Percentiles rank a stretch among this genome's conserved stretches.
Conservation (phyloP, 2,888 invertebrate genomes). For the Disparrhopalites patrizii region DNA sequence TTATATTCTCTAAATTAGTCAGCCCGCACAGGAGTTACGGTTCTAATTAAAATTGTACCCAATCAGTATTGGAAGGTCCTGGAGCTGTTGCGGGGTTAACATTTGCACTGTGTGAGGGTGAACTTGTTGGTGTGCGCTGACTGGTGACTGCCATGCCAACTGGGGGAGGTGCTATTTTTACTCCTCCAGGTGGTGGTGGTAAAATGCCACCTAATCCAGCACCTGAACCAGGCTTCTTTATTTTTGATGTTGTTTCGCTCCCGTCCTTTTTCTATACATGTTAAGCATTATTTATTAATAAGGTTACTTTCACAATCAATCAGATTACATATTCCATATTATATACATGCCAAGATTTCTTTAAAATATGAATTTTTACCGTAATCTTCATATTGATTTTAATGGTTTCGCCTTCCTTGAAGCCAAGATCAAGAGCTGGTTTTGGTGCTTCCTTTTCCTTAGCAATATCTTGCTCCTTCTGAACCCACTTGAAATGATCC, state of each 20-base stretch:
- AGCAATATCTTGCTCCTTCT: slow-evolving; percentile 73
- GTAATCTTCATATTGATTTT: slow-evolving; percentile 98
- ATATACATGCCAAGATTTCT: no score
- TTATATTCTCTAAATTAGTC: no score
- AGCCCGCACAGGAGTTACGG: no score
- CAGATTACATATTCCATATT: background rate
- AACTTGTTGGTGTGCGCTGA: slow-evolving; percentile 64
- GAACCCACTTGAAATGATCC: slow-evolving; percentile 94
- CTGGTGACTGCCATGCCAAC: slow-evolving; percentile 59
- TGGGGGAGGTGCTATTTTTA: slow-evolving; percentile 70
- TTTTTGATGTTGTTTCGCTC: slow-evolving; percentile 68
- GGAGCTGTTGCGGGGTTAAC: slow-evolving; percentile 32
- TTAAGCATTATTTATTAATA: no score
- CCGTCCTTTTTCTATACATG: slow-evolving; percentile 86
- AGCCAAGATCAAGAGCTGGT: slow-evolving; percentile 85
- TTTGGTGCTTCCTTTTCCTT: slow-evolving; percentile 61
- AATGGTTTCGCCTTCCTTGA: slow-evolving; percentile 99
- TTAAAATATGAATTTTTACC: slow-evolving; percentile 55
- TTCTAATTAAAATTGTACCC: slow-evolving; percentile 50
- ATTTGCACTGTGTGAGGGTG: slow-evolving; percentile 46
- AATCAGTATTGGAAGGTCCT: slow-evolving; percentile 43
- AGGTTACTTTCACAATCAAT: background rate
- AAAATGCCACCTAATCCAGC: slow-evolving; percentile 57
- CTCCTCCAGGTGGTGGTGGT: slow-evolving; percentile 79
- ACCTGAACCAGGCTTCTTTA: slow-evolving; percentile 60